These are phyloP conservation scores for Acanthosoma haemorrhoidale DNA, from an alignment of 2,888 invertebrate genomes.

Conservation along the genomic window DNA sequence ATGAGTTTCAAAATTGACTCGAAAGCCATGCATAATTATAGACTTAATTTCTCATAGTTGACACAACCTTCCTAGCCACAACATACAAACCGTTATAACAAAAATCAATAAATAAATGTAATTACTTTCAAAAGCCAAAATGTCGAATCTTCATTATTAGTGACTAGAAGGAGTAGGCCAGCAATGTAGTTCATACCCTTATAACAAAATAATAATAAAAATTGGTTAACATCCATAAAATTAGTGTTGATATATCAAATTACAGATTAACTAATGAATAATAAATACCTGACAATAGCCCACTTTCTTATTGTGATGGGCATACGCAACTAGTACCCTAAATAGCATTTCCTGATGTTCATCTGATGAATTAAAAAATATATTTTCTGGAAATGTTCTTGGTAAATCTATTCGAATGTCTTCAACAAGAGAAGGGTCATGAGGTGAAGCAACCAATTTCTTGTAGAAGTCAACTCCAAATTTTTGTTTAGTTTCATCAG, in stretches of 20 bases:
- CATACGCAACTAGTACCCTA: slow-evolving; percentile 81
- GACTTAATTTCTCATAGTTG: no score
- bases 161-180: slow-evolving; percentile 74
- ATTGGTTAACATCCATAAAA: background rate
- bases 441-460: slow-evolving; percentile 60
- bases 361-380: slow-evolving; percentile 72
- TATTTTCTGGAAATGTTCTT: slow-evolving; percentile 91
- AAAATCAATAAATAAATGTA: background rate
- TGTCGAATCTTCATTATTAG: slow-evolving; percentile 82
- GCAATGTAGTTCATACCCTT: slow-evolving; percentile 91
- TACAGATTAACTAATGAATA: background rate
- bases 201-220: slow-evolving; percentile 29
- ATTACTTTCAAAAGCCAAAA: slow-evolving; percentile 84
- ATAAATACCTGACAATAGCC: slow-evolving; percentile 75
- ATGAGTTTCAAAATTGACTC: no score
- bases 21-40: no score
- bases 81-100: no score
- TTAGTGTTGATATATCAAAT: no score
- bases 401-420: slow-evolving; percentile 84
- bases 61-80: no score
- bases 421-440: slow-evolving; percentile 68
- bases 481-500: slow-evolving; percentile 61
- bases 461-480: slow-evolving; percentile 48
- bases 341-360: slow-evolving; percentile 70
- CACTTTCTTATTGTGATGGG: slow-evolving; percentile 77